Conservation (phyloP, 2,797 vertebrate species). For the Muscicapa comitata region DNA sequence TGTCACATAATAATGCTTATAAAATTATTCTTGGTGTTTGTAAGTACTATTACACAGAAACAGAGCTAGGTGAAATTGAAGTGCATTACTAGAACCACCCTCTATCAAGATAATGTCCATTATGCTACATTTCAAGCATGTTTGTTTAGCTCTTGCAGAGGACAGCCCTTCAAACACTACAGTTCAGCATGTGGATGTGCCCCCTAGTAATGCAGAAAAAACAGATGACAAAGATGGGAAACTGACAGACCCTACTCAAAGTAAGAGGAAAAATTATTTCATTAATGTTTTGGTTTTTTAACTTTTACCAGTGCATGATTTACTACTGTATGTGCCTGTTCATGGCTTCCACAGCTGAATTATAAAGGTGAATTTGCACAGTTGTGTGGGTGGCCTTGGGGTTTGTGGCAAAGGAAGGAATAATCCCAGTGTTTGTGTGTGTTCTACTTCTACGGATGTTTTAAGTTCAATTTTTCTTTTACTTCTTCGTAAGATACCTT, state of each 20-base stretch:
- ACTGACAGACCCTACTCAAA: background rate
- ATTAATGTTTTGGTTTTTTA: rapidly evolving
- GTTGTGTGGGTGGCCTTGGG: background rate
- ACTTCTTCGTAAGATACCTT: background rate
- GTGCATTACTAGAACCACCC: background rate
- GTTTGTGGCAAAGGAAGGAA: background rate
- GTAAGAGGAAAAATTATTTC: background rate
- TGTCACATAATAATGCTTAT: background rate
- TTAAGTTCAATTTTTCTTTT: background rate
- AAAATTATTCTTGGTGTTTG: background rate
- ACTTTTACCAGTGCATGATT: background rate
- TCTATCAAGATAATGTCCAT: background rate
- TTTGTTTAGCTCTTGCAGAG: constrained; percentile 18
- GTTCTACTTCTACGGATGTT: background rate
- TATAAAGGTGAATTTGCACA: background rate
- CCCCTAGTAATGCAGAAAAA: background rate
- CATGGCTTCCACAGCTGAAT: background rate
- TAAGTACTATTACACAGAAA: background rate
- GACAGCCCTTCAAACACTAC: constrained; percentile 8
- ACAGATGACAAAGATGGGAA: background rate
- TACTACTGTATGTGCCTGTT: background rate
- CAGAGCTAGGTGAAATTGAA: background rate
- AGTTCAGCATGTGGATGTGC: background rate
- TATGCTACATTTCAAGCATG: background rate
- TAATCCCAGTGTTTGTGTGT: background rate